Base-by-base conservation (phyloP, 2,797 vertebrate species). In the Borostomias antarcticus region DNA sequence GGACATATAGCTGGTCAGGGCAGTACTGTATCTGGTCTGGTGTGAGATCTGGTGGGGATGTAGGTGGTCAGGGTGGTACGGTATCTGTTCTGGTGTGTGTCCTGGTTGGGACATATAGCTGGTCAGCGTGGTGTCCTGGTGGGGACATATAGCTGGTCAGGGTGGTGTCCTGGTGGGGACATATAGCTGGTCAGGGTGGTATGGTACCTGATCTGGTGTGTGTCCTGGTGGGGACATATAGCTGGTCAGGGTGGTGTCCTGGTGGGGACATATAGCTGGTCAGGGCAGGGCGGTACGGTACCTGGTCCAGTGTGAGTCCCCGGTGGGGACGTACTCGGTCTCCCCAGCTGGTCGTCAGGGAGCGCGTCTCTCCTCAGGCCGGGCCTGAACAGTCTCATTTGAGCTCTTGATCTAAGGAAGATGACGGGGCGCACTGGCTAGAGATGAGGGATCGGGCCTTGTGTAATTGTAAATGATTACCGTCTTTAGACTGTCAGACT, bases 381-480 rank as follows among this genome's bases (percentile, higher is more conserved):
- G 40, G 40, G 15, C 2, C 40, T 45, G n/a, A 45, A 45, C 68
- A 66, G 50, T 51, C 68, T 82, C 79, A 81, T 72, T 76, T 81
- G 79, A 88, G 84, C 81, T 75, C 79, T 84, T 83, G 77, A 85
- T 87, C 76, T 77, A 73, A 75, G 73, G 68, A 64, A 78, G 75
- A 82, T 75, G 75, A 80, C 68, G 47, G 40, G 29, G 72, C 73
- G 70, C 68, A 68, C 82, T 72, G 63, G 70, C 72, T 62, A 25
- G 45, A 51, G 13, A 78, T 78, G 76, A 74, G 77, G 73, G 78
- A 81, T 83, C 84, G 78, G 78, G 74, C 76, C 79, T 84, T 84
- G 85, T 89, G 88, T 91, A 91, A 92, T 90, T 89, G 90, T 91
- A 86, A 90, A 87, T 85, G 87, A 92, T 92, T 90, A 90, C 80